These are phyloP conservation scores for Acipenser transmontanus DNA, from an alignment of 2,797 vertebrate species.

Conservation along the genomic window DNA sequence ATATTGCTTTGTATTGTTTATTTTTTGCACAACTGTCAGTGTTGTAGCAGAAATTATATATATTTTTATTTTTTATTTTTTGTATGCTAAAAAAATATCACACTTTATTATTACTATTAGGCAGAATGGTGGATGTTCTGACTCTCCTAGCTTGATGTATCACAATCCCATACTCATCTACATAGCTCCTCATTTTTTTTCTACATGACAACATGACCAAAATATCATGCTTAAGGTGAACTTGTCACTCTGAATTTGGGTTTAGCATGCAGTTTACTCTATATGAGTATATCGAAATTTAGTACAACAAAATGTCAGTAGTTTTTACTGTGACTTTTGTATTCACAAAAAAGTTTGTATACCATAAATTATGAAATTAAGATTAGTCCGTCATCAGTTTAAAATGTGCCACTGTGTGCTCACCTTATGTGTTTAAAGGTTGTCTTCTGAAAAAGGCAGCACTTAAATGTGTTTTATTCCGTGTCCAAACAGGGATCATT, in stretches of 20 bases:
- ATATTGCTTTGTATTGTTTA: no score
- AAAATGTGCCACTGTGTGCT: no score
- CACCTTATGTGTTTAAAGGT: neutral
- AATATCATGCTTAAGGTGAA: neutral
- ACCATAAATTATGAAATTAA: neutral
- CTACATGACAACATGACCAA: neutral
- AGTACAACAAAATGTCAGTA: neutral
- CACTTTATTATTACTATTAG: neutral
- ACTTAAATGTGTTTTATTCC: neutral
- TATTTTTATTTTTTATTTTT: neutral
- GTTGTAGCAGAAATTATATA: no score
- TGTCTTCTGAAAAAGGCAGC: neutral
- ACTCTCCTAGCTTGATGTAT: no score
- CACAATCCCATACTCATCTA: no score
- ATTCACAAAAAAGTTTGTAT: neutral
- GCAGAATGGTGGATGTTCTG: neutral
- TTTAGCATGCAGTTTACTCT: no score
- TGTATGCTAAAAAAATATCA: neutral
- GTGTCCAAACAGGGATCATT: constrained; percentile 76
- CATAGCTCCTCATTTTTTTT: neutral
- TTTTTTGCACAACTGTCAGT: no score
- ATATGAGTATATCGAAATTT: no score
- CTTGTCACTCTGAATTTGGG: no score
- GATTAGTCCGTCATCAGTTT: no score
- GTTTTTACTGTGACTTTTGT: neutral